Evolutionary conservation across 2,888 invertebrate genomes (phyloP), one percentile per base, ranked within the genome.

Genomic region (Cerastis leucographa): DNA sequence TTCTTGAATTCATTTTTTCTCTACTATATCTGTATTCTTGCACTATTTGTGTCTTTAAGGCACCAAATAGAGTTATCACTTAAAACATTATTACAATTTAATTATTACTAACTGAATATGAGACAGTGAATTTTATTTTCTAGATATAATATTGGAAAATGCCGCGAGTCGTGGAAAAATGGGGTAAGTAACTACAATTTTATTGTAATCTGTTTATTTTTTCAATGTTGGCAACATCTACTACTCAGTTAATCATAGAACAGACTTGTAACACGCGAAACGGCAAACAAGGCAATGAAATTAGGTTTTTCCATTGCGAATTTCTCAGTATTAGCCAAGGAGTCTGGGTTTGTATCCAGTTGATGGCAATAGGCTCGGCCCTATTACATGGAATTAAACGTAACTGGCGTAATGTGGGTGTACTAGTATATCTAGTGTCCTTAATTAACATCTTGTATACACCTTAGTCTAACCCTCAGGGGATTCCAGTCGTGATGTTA

Each of bases 51-150:
- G 6, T 29, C 19, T 71, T 59, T 40, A n/a, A 25, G 22, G 71
- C 51, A 25, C 44, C n/a, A 29, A 29, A 54, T 71, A 71, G 22
- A 71, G 25, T 2, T 49, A 42, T 61, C 2, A 68, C 17, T 6
- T 12, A 22, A n/a, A 35, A 62, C 12, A 11, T 54, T 62, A 72
- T 25, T 56, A 29, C 59, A 67, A 62, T 68, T 56, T 74, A 17
- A 49, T 67, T 75, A 12, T 64, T 61, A 70, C 35, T 49, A 85
- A 64, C 62, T 76, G 72, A 85, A 56, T 72, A 70, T 78, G 78
- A 74, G 81, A 86, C 62, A 22, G 85, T 64, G 64, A 73, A 71
- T 73, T 83, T 85, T 86, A 76, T 83, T 83, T 83, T 83, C 25
- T 83, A 83, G 83, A 83, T 83, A 35, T 64, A 76, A 68, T 71